Base-by-base conservation (phyloP, 2,888 invertebrate species). In the Gortyna flavago region DNA sequence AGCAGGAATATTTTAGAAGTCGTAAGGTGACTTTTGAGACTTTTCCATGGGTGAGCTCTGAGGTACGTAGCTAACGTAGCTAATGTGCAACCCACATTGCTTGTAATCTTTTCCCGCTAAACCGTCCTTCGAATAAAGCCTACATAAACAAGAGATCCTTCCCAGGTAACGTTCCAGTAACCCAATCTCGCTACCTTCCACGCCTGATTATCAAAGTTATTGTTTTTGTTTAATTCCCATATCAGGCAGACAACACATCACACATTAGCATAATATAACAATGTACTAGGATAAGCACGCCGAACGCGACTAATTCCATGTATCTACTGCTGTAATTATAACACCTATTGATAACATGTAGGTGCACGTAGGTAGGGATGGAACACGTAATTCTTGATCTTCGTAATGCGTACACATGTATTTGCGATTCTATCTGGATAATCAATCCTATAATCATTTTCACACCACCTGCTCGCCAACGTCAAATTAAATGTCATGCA, bases 191-290 rank as follows among this genome's bases (percentile, higher is more conserved):
- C 41, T 1, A 35, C 9, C 48, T n/a, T 4, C 9, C 16, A 16
- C 3, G 11, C 16, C 21, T 13, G 9, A 25, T 57, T 38, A 64
- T 62, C 35, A 11, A 7, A 32, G 8, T 41, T 25, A 57, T 85
- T 72, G 75, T 85, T 75, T 81, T 72, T 75, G 69, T 85, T 75
- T 51, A 85, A 82, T 81, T 75, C 72, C 75, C 61, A 5, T 70
- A 85, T 75, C 85, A 71, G 54, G 4, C 29, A 69, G 61, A 83
- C 71, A 75, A 80, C 75, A 65, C 75, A 85, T 72, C 64, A 71
- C 16, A 32, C 68, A 86, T 85, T 84, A 75, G 68, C 84, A 86
- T 85, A 87, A 66, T 79, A 72, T 73, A 68, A 81, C 79, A 68
- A 75, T 81, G 80, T 69, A 29, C 32, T 59, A 25, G 38, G 69